Base-by-base conservation (phyloP, 2,888 invertebrate genomes). In the Chrysolina americana region DNA sequence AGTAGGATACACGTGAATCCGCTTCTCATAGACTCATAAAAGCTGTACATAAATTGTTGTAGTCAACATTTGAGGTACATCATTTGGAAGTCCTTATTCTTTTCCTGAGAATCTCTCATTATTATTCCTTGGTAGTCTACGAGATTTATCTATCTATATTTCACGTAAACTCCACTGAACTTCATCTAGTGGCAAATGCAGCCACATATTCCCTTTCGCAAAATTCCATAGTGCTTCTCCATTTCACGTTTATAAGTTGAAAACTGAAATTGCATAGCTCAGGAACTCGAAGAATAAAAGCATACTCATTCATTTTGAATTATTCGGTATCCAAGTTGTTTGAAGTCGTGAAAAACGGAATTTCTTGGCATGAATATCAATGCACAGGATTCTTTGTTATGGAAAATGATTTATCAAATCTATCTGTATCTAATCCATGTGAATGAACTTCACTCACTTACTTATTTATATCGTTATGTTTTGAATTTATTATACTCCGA, bases 91-190 rank as follows among this genome's bases (percentile, higher is more conserved):
- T 47, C 21, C 70, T 21, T 62, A 73, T 65, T 65, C 73, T 59
- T 53, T 73, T 23, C 65, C 23, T 19, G 36, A 19, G 21, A 17
- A 50, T 59, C 23, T 66, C 73, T 65, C 41, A 59, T 73, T 73
- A 73, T 48, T 70, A 74, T 74, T 70, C 74, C 66, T 21, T 62
- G 44, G 70, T 70, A 23, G 65, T 70, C 23, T 50, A 63, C 59
- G 23, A 70, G 70, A 74, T 70, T 70, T 74, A 74, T 70, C 70
- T 70, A 63, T 50, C 63, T 63, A 70, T 66, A 70, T 70, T 70
- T 74, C 70, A 63, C 23, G 70, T 48, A 62, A 65, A 56, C 65
- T 48, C 53, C 73, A 69, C n/a, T 50, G 50, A 69, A 62, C 50
- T 65, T 28, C 70, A 23, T 66, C 66, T 44, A 23, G 62, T 69